Evolutionary conservation across 2,113 vertebrate species (phyloP).

Genomic region (Xenotilapia flavipinnis): DNA sequence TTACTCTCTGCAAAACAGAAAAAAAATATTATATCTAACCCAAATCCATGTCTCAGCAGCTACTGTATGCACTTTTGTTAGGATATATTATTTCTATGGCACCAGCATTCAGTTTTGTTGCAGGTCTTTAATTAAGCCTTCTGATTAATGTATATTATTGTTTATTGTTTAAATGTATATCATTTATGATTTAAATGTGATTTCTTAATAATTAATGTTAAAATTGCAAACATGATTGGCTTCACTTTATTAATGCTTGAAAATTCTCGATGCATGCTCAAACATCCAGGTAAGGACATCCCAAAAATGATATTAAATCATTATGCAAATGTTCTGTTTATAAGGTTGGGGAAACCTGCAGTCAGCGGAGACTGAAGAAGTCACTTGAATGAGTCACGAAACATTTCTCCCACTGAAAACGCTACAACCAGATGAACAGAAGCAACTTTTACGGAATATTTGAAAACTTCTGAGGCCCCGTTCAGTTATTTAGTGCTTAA

Average conservation of each 20-base stretch:
- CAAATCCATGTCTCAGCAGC: not conserved
- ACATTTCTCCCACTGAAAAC: not conserved
- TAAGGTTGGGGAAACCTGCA: not conserved
- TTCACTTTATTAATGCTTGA: not conserved
- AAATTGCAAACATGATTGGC: not conserved
- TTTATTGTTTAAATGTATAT: not conserved
- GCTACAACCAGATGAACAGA: not conserved
- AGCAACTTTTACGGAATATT: not conserved
- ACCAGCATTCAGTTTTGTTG: not conserved
- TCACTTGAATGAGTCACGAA: not conserved
- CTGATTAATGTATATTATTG: not conserved
- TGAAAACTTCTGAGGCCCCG: not conserved
- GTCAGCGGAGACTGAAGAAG: not conserved
- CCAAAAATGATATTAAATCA: not conserved
- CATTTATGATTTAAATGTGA: not conserved
- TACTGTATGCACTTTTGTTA: not conserved
- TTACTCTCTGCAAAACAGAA: not conserved
- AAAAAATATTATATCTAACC: not conserved
- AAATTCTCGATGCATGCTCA: not conserved
- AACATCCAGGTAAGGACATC: not conserved
- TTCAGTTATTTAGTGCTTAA: not conserved
- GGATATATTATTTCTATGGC: not conserved
- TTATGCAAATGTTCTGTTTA: not conserved
- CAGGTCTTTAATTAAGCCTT: not conserved
- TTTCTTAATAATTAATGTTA: not conserved